Base-by-base conservation (phyloP, 2,888 invertebrate species). In the Tupiocoris notatus region DNA sequence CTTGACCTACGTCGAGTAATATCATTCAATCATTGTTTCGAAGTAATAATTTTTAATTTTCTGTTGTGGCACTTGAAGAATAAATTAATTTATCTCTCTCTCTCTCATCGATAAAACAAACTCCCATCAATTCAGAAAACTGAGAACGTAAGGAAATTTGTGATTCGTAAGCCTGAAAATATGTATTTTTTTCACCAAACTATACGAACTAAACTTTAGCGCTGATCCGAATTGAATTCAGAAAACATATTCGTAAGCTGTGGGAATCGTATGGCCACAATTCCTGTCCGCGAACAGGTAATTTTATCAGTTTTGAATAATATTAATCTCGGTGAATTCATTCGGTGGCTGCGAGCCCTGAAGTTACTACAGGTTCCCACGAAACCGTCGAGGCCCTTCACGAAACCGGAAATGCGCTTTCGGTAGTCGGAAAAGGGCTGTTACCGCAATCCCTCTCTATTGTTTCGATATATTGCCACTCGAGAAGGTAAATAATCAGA, bases 401-500 rank as follows among this genome's bases (percentile, higher is more conserved):
- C 25, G 21, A 67, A 70, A 70, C 59, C 59, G 70, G 70, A 70
- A 70, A 70, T 61, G 58, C 68, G 66, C 39, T 66, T 66, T 56
- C 17, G 56, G 1, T 21, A 39, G 54, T 56, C 21, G 18, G 54
- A 56, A 66, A 66, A 20, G 59, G 59, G 59, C 39, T 39, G 39
- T 3, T 3, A 39, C 3, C 12, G 3, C 6, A 12, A 7, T 12
- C 39, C 39, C 12, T 39, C 39, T 20, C 20, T 24, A 70, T 70
- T 70, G 70, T 70, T 70, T 59, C 25, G 12, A 39, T n/a, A n/a
- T n/a, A n/a, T n/a, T 7, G 39, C 39, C 17, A n/a, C n/a, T n/a
- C n/a, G n/a, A n/a, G 56, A 23, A 18, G 59, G 59, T 17, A 24
- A 25, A 58, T 70, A 59, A 70, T 70, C 70, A 70, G 70, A 70